Evolutionary conservation across 2,888 invertebrate genomes (phyloP), one percentile per base, ranked within the genome.

Genomic region (Meiosimyza platycephala): DNA sequence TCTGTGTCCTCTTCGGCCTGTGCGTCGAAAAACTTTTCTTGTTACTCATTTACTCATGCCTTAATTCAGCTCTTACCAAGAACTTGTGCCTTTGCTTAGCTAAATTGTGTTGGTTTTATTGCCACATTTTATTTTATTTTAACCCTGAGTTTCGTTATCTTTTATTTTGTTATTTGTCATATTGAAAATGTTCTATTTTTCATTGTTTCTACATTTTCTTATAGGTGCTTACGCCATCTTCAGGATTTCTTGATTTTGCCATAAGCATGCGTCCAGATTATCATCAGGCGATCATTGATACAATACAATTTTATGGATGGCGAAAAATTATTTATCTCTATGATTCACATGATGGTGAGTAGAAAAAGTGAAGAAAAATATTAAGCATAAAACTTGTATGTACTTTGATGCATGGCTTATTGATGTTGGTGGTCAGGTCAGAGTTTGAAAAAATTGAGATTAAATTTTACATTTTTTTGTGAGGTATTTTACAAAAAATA

Each of bases 211-310:
- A n/a, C 12, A 16, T 68, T 11, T 40, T 33, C 15, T 64, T 28
- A 72, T 87, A 94, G 94, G 95, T 95, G 62, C 90, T 94, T 75
- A 93, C 94, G 13, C 95, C 95, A 50, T 95, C 95, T 18, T 95
- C 95, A 3, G 95, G 95, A n/a, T 91, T 94, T 80, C 90, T 95
- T 81, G 95, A 96, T 88, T 95, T 94, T 85, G 96, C 96, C 69
- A 93, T 96, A 83, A 95, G 95, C 87, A 94, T 99, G 93, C 91
- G 97, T 76, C 98, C 99, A 54, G 95, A 98, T 88, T 97, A 97
- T 88, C 96, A 97, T 87, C 93, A 93, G 83, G 97, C 98, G 73
- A 94, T 99, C 84, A 94, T 98, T 79, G 98, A 98, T 88, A 94
- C 97, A 73, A 96, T 99, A 82, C 91, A 93, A 77, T 93, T 95